Conservation (phyloP, 2,113 vertebrate species). For the Dermatemys mawii region DNA sequence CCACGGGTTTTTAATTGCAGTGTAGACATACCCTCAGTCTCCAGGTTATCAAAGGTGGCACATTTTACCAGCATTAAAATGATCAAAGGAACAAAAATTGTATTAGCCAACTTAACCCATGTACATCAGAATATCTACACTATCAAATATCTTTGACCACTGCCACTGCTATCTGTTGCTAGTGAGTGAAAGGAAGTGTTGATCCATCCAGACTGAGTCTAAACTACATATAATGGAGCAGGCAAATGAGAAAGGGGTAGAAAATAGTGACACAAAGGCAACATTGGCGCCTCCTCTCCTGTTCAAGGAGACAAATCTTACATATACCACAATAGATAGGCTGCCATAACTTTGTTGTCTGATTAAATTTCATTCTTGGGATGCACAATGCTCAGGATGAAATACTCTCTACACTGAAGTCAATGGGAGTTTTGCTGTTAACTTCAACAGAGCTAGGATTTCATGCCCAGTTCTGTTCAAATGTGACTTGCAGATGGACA, state of each 20-base stretch:
- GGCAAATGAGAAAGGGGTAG: not conserved
- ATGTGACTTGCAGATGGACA: conserved; percentile 3
- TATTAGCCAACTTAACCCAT: not conserved
- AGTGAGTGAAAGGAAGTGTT: not conserved
- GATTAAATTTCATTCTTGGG: not conserved
- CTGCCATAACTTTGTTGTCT: not conserved
- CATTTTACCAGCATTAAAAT: not conserved
- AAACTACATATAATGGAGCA: not conserved
- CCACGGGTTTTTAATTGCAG: not conserved
- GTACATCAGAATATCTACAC: not conserved
- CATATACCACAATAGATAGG: not conserved
- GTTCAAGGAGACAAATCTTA: not conserved
- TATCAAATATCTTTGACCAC: not conserved
- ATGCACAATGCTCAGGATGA: not conserved
- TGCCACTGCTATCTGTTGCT: not conserved
- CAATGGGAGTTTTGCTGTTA: not conserved
- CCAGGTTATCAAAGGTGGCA: not conserved
- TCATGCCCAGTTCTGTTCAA: not conserved
- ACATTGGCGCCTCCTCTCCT: not conserved
- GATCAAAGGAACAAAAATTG: not conserved
- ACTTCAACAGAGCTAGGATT: not conserved
- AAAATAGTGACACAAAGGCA: not conserved
- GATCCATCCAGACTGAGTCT: not conserved
- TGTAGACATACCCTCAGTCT: not conserved
- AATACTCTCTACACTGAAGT: not conserved